Percentiles rank a stretch among this genome's conserved stretches.
These are phyloP conservation scores for Nannospalax galili DNA, from an alignment of 2,113 vertebrate genomes.

Conservation along the genomic window DNA sequence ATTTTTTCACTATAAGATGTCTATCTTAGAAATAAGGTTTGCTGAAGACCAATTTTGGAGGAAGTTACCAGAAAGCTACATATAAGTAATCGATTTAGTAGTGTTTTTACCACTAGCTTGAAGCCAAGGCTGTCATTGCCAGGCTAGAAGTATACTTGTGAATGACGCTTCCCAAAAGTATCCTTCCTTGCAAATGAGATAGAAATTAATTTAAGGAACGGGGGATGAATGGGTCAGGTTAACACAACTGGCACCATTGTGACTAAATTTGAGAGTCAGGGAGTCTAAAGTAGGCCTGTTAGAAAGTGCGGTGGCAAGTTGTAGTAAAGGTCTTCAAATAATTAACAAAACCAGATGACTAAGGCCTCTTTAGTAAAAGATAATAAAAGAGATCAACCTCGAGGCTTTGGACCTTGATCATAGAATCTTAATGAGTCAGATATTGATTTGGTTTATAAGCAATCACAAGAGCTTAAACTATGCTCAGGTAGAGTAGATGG, in stretches of 20 bases:
- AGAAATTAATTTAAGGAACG: conserved; percentile 23
- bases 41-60: background rate
- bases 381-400: conserved; percentile 64
- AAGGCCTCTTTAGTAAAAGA: conserved; percentile 69
- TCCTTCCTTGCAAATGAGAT: background rate
- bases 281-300: background rate
- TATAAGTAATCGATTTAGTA: background rate
- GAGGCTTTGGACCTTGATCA: conserved; percentile 69
- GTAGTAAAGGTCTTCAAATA: conserved; percentile 63
- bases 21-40: background rate
- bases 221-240: background rate
- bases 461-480: conserved; percentile 64
- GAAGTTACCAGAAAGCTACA: background rate
- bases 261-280: conserved; percentile 46
- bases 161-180: background rate
- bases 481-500: conserved; percentile 34
- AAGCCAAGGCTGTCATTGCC: background rate
- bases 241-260: conserved; percentile 1
- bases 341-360: conserved; percentile 77
- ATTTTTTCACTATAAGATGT: background rate
- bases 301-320: conserved; percentile 19
- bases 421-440: conserved; percentile 79
- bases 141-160: background rate
- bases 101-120: background rate
- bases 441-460: conserved; percentile 81